Conservation (phyloP, 2,888 invertebrate genomes). For the Helobdella robusta region DNA sequence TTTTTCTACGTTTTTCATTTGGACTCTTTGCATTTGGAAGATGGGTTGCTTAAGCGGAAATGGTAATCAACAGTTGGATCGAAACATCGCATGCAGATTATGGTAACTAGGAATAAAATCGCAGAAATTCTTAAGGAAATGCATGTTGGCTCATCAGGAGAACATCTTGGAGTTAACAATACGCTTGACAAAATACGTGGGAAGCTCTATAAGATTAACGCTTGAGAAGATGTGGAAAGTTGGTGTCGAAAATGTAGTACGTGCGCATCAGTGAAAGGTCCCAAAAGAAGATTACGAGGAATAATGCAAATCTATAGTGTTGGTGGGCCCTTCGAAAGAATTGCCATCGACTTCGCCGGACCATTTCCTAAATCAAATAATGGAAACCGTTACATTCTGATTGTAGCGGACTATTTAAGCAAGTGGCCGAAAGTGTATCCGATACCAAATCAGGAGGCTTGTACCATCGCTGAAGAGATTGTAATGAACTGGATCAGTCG, state of each 20-base stretch:
- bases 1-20: too few species aligned
- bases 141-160: slow-evolving; percentile 3
- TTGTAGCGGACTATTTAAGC: background rate
- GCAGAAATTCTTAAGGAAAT: background rate
- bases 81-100: background rate
- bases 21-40: background rate
- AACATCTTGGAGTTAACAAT: slow-evolving; percentile 8
- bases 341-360: background rate
- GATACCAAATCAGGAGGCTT: background rate
- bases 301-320: background rate
- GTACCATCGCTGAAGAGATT: background rate
- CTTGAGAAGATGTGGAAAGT: background rate
- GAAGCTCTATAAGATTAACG: background rate
- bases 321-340: background rate
- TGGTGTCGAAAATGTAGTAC: background rate
- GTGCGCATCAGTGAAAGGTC: background rate
- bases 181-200: too few species aligned
- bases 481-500: background rate
- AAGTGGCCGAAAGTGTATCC: background rate
- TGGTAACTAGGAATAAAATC: background rate
- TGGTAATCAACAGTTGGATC: background rate
- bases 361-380: background rate
- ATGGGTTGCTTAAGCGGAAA: background rate
- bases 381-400: background rate
- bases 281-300: background rate